phyloP scores from a whole-genome alignment of 2,113 vertebrate species.

The Sinocyclocheilus maitianheensis region DNA sequence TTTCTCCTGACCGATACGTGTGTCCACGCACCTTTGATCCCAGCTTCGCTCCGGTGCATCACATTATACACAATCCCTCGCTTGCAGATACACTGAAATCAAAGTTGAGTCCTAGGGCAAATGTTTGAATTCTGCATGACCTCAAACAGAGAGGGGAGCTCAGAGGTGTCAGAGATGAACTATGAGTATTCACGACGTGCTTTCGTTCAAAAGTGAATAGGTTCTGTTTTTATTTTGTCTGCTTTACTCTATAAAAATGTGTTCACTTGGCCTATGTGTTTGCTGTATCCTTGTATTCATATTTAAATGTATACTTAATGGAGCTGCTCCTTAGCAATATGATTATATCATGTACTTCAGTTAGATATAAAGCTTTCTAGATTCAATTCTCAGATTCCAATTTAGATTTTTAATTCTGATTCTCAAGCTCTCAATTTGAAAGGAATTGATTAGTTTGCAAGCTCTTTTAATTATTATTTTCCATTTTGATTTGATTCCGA shows the following conservation, averaged over 20 bases:
- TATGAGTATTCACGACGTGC: constrained; percentile 1
- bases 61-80: constrained; percentile 29
- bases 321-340: neutral
- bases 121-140: constrained; percentile 18
- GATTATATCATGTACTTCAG: neutral
- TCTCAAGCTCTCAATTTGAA: neutral
- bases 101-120: neutral
- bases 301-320: neutral
- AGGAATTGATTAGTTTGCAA: neutral
- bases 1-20: constrained; percentile 25
- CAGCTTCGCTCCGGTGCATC: neutral
- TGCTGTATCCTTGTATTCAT: neutral
- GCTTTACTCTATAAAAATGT: neutral
- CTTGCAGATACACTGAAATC: constrained; percentile 9
- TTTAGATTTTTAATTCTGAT: neutral
- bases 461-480: neutral
- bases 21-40: constrained; percentile 40
- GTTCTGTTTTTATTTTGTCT: constrained; percentile 24
- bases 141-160: constrained; percentile 26
- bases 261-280: neutral
- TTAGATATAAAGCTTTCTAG: neutral
- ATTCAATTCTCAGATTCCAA: neutral
- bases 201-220: constrained; percentile 16
- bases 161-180: constrained; percentile 34
- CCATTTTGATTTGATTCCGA: neutral